Evolutionary conservation across 92 coral and sea anemone species (phyloP), one percentile per base, ranked within the genome.

Genomic region (Heteractis magnifica): DNA sequence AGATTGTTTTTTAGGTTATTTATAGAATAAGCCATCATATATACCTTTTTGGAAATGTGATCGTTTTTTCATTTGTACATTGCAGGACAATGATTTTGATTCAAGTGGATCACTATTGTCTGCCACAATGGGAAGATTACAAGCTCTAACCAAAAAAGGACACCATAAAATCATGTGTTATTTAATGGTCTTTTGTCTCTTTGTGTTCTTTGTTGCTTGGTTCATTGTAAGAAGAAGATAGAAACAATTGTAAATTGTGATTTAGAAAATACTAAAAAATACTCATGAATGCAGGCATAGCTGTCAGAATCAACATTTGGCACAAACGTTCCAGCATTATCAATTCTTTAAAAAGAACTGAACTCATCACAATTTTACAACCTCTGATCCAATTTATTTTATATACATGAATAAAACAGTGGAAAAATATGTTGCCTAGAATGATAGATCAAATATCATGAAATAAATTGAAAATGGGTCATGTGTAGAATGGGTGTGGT

Each of bases 141-240:
- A 90, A 59, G 98, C 99, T 6, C 79, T 96, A 77, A 94, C 98
- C 15, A 96, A 96, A 75, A 94, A 96, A 86, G 99, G 99, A 65
- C 99, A 96, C 78, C 97, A 96, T 83, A 94, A 90, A 84, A 87
- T 94, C 76, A 96, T 96, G 99, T 93, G 95, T 75, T 96, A 96
- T 81, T 78, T 96, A 12, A 83, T 94, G 26, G 16, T 94, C 6
- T 96, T 96, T 74, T 96, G 99, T 52, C 80, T 96, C 10, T 92
- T 96, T 92, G 98, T 96, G 8, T 96, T 96, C 88, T 90, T 94
- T 89, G 93, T 84, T 6, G 94, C 95, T 48, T 96, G 98, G 97
- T 94, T 90, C 77, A 88, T 96, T 77, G 87, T 93, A 55, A 93
- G 87, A 71, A 91, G 87, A 49, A 91, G 92, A 87, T 93, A 82